phyloP scores from a whole-genome alignment of 1,140 invertebrate species.

The Zaprionus taronus region DNA sequence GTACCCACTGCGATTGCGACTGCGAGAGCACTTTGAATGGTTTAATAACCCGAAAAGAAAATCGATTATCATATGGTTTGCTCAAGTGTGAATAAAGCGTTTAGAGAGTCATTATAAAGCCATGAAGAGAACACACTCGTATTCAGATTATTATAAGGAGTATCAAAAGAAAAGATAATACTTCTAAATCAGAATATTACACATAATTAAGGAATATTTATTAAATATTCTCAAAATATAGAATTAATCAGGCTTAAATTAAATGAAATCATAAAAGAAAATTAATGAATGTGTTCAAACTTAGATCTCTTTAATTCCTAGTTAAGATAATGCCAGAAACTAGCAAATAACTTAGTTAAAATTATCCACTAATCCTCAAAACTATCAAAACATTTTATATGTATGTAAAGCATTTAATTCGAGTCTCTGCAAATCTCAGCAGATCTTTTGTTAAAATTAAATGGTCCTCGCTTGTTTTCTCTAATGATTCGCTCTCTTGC shows the following conservation, averaged over 20 bases:
- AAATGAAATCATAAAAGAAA: no score
- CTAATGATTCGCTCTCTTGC: conserved; percentile 15
- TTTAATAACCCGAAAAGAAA: conserved; percentile 10
- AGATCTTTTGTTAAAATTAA: conserved; percentile 9
- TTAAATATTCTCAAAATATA: no score
- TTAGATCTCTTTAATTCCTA: no score
- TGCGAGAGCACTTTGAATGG: not conserved
- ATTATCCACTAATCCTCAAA: not conserved
- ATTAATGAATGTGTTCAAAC: no score
- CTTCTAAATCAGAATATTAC: no score
- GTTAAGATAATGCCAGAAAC: no score
- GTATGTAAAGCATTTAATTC: not conserved
- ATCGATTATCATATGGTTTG: conserved; percentile 2
- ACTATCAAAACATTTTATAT: not conserved
- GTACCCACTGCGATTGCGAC: not conserved
- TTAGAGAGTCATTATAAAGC: not conserved
- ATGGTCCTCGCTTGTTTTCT: not conserved
- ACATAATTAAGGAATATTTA: no score
- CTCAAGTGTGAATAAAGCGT: conserved; percentile 1
- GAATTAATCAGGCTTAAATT: no score
- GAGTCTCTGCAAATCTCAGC: conserved; percentile 12
- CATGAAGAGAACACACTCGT: not conserved
- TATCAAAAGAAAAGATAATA: not conserved
- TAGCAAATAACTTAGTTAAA: not conserved
- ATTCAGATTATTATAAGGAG: not conserved